These are phyloP conservation scores for Orgyia antiqua DNA, from an alignment of 2,888 invertebrate genomes.

Conservation along the genomic window DNA sequence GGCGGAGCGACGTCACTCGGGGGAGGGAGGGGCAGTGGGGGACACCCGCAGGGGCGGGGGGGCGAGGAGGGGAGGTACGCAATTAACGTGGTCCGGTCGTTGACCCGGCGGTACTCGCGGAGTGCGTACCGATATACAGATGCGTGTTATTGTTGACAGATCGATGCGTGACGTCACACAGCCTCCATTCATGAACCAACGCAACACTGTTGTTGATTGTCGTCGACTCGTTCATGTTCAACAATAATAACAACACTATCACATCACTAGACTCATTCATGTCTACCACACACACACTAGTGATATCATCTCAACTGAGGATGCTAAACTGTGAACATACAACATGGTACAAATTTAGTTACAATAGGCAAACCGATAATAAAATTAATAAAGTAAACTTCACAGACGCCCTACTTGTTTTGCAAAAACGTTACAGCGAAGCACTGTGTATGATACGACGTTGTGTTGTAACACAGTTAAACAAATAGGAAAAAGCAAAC, in stretches of 20 bases:
- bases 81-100: slow-evolving; percentile 67
- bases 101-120: slow-evolving; percentile 45
- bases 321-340: too few relatives aligned
- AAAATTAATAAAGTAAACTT: too few relatives aligned
- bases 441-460: too few relatives aligned
- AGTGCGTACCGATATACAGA: slow-evolving; percentile 21
- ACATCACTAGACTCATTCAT: background rate
- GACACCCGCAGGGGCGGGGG: slow-evolving; percentile 12
- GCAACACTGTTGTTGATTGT: slow-evolving; percentile 2
- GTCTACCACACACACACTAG: background rate
- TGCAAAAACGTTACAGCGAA: too few relatives aligned
- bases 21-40: slow-evolving; percentile 10
- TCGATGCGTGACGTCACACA: slow-evolving; percentile 27
- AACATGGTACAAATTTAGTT: too few relatives aligned
- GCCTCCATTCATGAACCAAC: slow-evolving; percentile 20
- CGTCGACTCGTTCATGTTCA: background rate
- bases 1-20: slow-evolving; percentile 9
- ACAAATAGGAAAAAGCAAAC: too few relatives aligned
- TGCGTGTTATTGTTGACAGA: slow-evolving; percentile 34
- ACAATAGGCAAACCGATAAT: background rate
- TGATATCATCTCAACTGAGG: too few relatives aligned
- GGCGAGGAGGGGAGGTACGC: slow-evolving; percentile 34
- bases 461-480: too few relatives aligned
- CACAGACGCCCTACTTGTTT: too few relatives aligned
- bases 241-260: background rate